A percentile compares a stretch with the other conserved stretches of the same genome.
Evolutionary conservation across 2,888 invertebrate genomes (phyloP).

Genomic region (Temnothorax ravouxi): DNA sequence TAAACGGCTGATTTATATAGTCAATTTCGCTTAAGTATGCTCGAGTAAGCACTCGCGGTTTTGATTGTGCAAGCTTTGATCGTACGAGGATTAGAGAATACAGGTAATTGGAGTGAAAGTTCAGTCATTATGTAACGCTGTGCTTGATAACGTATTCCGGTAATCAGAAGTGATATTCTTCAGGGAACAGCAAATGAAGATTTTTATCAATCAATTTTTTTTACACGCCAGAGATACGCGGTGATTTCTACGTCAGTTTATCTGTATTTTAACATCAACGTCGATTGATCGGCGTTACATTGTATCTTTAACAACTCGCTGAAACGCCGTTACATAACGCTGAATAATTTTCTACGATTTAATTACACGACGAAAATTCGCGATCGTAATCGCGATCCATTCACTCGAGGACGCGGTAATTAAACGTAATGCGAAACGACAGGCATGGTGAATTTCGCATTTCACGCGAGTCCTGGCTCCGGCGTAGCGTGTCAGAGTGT

Average conservation of each 20-base stretch:
- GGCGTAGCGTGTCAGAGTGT: constrained; percentile 30
- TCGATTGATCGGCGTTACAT: background rate
- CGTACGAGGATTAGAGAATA: constrained; percentile 5
- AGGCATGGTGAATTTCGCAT: constrained; percentile 46
- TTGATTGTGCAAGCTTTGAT: constrained; percentile 24
- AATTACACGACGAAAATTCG: constrained; percentile 21
- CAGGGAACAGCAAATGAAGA: background rate
- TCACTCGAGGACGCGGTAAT: constrained; percentile 30
- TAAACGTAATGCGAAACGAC: constrained; percentile 50
- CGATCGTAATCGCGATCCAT: background rate
- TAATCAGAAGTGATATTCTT: constrained; percentile 25
- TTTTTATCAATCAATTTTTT: background rate
- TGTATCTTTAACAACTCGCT: constrained; percentile 15
- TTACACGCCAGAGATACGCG: background rate
- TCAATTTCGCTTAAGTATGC: constrained; percentile 13
- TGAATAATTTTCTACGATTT: constrained; percentile 37
- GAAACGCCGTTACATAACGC: constrained; percentile 1
- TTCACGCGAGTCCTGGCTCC: constrained; percentile 34
- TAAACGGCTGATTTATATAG: constrained; percentile 15
- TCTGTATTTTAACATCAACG: background rate
- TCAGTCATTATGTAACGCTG: constrained; percentile 17
- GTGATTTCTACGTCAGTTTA: background rate
- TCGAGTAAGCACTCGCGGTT: constrained; percentile 10
- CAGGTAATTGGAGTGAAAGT: constrained; percentile 42
- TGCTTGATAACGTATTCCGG: background rate